Percentiles rank a stretch among this genome's conserved stretches.
Conservation (phyloP, 2,888 invertebrate genomes). For the Yponomeuta malinellus region DNA sequence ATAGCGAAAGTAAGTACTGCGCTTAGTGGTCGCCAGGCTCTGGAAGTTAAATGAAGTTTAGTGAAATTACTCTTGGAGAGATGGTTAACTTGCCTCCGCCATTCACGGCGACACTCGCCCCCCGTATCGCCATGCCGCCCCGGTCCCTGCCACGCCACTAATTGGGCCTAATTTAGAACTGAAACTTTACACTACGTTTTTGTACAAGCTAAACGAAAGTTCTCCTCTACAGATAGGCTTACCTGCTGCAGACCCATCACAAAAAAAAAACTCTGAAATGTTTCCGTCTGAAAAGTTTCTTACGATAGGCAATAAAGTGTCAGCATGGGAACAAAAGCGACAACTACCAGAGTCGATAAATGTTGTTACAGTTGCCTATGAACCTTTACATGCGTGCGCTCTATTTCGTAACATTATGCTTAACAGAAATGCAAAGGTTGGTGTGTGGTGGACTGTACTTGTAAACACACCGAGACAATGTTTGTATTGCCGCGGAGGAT, state of each 20-base stretch:
- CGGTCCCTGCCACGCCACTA: neutral
- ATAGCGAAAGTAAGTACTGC: conserved; percentile 62
- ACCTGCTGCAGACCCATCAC: neutral
- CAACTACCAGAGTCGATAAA: too few relatives aligned
- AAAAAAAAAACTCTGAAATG: neutral
- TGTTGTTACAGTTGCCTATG: too few relatives aligned
- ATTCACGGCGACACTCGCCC: conserved; percentile 51
- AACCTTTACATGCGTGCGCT: too few relatives aligned
- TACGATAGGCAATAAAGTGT: too few relatives aligned
- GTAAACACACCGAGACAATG: neutral
- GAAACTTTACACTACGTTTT: neutral
- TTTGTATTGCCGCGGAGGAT: neutral
- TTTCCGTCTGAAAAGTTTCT: too few relatives aligned
- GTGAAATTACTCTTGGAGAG: conserved; percentile 68
- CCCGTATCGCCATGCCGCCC: neutral
- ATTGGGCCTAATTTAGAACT: conserved; percentile 2
- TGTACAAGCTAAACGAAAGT: neutral
- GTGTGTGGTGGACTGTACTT: neutral
- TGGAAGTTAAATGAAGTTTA: conserved; percentile 71
- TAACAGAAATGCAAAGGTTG: neutral
- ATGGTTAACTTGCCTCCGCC: conserved; percentile 53
- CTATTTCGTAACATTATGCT: too few relatives aligned
- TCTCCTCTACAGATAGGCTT: neutral
- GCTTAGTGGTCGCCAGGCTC: conserved; percentile 63
- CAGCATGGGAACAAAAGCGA: too few relatives aligned